Evolutionary conservation across 2,888 invertebrate species (phyloP).

Genomic region (Oeneis ivallda): DNA sequence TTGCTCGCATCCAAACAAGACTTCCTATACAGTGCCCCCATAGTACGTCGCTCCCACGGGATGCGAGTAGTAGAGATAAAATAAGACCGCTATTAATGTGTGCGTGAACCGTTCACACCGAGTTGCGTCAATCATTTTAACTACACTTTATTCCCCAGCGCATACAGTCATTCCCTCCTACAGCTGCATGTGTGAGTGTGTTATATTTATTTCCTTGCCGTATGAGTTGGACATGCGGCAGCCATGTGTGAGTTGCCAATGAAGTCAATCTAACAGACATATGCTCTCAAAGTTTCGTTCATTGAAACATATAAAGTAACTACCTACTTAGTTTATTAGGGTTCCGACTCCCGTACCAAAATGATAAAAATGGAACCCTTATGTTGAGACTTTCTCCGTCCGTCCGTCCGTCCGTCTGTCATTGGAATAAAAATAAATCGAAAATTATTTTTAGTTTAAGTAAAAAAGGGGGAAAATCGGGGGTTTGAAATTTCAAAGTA

Average conservation of each 20-base stretch:
- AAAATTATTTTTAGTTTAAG: no score
- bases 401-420: no score
- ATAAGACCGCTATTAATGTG: constrained; percentile 66
- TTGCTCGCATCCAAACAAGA: constrained; percentile 67
- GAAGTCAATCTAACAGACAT: constrained; percentile 69
- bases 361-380: no score
- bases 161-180: constrained; percentile 63
- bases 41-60: constrained; percentile 76
- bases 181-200: constrained; percentile 59
- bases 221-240: constrained; percentile 66
- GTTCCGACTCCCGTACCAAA: no score
- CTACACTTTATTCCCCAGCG: constrained; percentile 64
- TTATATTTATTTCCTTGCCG: constrained; percentile 72
- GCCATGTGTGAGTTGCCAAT: constrained; percentile 77
- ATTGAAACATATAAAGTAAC: constrained; percentile 17
- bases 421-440: no score
- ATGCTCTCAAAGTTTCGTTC: constrained; percentile 61
- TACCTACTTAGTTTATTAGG: background rate
- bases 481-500: no score
- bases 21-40: constrained; percentile 60
- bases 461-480: no score
- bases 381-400: no score
- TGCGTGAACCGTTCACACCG: constrained; percentile 60
- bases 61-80: constrained; percentile 73
- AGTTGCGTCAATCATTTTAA: constrained; percentile 75